Conservation (phyloP, 30 jellyfish, hydroid and myxozoan genomes). For the Nemopilema nomurai region DNA sequence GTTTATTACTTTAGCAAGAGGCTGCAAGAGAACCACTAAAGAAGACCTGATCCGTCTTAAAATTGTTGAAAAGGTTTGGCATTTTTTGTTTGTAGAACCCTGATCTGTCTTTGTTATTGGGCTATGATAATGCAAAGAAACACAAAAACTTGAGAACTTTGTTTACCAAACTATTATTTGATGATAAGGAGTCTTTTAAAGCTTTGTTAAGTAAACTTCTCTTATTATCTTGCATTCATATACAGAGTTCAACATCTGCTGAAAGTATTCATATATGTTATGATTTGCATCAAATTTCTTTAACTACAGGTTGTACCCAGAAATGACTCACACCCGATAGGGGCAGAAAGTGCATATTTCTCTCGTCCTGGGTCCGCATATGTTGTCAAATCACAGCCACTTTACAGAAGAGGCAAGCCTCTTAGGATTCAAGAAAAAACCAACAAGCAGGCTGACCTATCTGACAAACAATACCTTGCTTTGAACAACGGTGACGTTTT, state of each 20-base stretch:
- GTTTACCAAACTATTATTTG: too few species aligned
- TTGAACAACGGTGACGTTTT: slow-evolving; percentile 27
- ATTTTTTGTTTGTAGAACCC: not conserved
- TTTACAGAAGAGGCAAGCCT: not conserved
- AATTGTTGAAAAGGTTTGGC: slow-evolving; percentile 54
- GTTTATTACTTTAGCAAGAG: slow-evolving; percentile 44
- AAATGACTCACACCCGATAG: not conserved
- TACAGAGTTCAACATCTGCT: too few species aligned
- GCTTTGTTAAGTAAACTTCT: not conserved
- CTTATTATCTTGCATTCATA: too few species aligned
- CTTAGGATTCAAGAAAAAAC: not conserved
- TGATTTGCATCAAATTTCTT: too few species aligned
- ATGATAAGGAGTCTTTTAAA: too few species aligned
- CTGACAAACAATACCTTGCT: slow-evolving; percentile 30
- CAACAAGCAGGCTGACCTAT: not conserved
- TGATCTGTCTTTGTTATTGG: too few species aligned
- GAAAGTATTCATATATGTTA: too few species aligned
- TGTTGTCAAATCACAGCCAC: slow-evolving; percentile 39
- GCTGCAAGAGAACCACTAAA: slow-evolving; percentile 61
- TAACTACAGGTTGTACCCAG: not conserved
- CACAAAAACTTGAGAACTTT: too few species aligned
- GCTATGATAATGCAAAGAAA: too few species aligned
- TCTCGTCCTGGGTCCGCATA: slow-evolving; percentile 68
- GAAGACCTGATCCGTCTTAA: slow-evolving; percentile 25
- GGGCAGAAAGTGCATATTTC: slow-evolving; percentile 25